Percentiles rank a stretch among this genome's conserved stretches.
Evolutionary conservation across 2,888 invertebrate genomes (phyloP).

Genomic region (Notodonta dromedarius): DNA sequence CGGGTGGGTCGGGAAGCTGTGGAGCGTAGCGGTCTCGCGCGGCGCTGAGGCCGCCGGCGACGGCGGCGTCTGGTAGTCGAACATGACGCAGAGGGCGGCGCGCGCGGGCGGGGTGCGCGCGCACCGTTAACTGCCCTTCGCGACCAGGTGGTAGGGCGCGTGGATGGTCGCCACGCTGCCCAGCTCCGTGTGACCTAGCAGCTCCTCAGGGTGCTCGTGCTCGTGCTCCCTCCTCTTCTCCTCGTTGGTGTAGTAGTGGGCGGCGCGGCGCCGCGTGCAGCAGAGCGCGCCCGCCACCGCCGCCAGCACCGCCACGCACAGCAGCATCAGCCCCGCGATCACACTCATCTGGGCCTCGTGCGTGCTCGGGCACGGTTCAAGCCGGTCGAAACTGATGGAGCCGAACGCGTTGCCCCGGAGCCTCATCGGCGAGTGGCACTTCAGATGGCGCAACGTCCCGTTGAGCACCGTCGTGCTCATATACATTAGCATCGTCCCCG

Average conservation of each 20-base stretch:
- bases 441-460: conserved; percentile 76
- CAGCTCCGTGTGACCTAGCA: conserved; percentile 62
- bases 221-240: conserved; percentile 82
- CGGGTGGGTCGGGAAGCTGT: conserved; percentile 50
- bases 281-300: conserved; percentile 85
- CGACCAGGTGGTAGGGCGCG: conserved; percentile 64
- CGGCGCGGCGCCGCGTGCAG: conserved; percentile 88
- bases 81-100: conserved; percentile 35
- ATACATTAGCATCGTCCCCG: conserved; percentile 82
- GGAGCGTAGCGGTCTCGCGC: conserved; percentile 47
- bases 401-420: conserved; percentile 74
- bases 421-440: conserved; percentile 84
- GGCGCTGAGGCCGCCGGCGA: conserved; percentile 34
- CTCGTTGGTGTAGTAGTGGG: conserved; percentile 92
- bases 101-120: conserved; percentile 37
- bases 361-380: conserved; percentile 75
- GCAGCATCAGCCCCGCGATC: conserved; percentile 74
- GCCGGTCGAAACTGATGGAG: conserved; percentile 57
- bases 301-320: conserved; percentile 70
- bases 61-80: conserved; percentile 42
- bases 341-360: conserved; percentile 84
- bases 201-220: conserved; percentile 71
- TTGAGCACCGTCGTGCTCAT: conserved; percentile 83
- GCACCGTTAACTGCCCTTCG: conserved; percentile 72
- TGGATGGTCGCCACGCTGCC: conserved; percentile 73